Evolutionary conservation across 2,888 invertebrate genomes (phyloP).

Genomic region (Diadegma fenestrale): DNA sequence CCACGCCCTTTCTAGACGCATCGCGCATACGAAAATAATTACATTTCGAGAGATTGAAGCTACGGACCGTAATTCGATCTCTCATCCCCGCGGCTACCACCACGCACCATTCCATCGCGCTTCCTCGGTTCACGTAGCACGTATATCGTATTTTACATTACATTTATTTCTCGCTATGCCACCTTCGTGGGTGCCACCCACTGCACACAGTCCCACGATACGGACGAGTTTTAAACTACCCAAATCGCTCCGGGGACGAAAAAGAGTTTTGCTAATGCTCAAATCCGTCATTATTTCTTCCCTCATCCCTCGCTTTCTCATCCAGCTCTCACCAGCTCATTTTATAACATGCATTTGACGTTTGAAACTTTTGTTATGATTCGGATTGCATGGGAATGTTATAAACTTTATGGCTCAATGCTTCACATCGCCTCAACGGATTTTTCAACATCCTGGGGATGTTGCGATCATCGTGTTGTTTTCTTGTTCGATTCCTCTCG

Average conservation of each 20-base stretch:
- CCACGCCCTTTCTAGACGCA: slow-evolving; percentile 28
- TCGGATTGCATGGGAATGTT: too few species aligned
- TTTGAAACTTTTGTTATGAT: background rate
- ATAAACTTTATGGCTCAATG: background rate
- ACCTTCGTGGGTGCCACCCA: background rate
- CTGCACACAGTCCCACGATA: background rate
- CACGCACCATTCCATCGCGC: slow-evolving; percentile 13
- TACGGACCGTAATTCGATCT: slow-evolving; percentile 34
- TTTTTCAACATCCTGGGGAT: background rate
- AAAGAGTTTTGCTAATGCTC: slow-evolving; percentile 2
- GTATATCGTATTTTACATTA: slow-evolving; percentile 50
- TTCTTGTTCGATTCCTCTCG: background rate
- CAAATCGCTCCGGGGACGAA: background rate
- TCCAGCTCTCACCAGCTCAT: background rate
- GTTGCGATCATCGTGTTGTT: too few species aligned
- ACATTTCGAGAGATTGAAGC: slow-evolving; percentile 50
- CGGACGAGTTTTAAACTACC: background rate
- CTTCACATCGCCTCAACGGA: background rate
- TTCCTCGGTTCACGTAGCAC: slow-evolving; percentile 21
- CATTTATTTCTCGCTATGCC: slow-evolving; percentile 11
- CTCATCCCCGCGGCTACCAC: background rate
- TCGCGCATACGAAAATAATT: slow-evolving; percentile 50
- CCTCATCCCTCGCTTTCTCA: background rate
- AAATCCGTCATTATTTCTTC: background rate
- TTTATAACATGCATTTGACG: background rate